phyloP scores from a whole-genome alignment of 2,888 invertebrate genomes.

The Phymatocera aterrima region DNA sequence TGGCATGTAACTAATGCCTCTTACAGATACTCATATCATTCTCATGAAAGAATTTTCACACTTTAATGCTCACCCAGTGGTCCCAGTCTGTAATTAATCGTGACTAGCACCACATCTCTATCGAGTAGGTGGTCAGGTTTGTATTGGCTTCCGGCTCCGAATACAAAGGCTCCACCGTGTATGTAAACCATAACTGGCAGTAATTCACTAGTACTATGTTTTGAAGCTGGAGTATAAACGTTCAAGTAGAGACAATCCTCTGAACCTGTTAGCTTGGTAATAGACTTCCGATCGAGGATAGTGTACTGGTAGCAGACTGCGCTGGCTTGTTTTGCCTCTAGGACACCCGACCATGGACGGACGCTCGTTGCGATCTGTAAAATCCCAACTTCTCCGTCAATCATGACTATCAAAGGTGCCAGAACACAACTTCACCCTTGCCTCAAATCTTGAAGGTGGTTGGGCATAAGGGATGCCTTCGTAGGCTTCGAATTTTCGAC shows the following conservation, averaged over 20 bases:
- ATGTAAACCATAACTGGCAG: conserved; percentile 56
- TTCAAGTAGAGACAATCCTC: conserved; percentile 5
- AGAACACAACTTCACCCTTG: neutral
- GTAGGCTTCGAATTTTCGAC: neutral
- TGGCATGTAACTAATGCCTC: too few relatives aligned
- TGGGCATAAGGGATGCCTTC: neutral
- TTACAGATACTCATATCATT: too few relatives aligned
- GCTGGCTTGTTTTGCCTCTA: neutral
- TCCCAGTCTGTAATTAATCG: conserved; percentile 83
- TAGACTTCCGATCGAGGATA: neutral
- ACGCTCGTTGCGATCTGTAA: neutral
- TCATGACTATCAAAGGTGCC: neutral
- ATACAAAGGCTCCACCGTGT: conserved; percentile 75
- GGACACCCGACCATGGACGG: neutral
- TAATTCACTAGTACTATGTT: neutral
- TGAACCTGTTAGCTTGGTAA: neutral
- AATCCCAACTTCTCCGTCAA: neutral
- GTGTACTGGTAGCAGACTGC: neutral
- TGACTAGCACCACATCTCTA: conserved; percentile 79
- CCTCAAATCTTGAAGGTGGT: neutral
- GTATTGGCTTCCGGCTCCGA: conserved; percentile 77
- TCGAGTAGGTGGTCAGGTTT: conserved; percentile 79
- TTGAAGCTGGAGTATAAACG: neutral
- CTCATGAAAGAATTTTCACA: too few relatives aligned
- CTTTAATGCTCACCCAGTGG: conserved; percentile 77